A percentile compares a stretch with the other conserved stretches of the same genome.
Evolutionary conservation across 2,888 invertebrate species (phyloP).

Genomic region (Nebria salina): DNA sequence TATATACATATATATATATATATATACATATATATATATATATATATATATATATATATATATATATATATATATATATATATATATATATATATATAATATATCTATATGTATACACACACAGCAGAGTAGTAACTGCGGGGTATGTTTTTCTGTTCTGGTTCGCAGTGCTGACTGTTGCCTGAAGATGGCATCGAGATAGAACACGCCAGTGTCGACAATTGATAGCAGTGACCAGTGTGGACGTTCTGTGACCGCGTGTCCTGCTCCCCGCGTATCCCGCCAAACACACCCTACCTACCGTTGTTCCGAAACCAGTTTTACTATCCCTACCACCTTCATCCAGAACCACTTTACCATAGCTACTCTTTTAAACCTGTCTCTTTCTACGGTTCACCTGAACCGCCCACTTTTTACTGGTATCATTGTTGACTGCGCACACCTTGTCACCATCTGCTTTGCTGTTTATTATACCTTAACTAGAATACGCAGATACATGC

Average conservation of each 20-base stretch:
- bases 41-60: too few relatives aligned
- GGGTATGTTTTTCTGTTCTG: constrained; percentile 62
- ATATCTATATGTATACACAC: neutral
- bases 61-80: too few relatives aligned
- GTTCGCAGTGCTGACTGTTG: constrained; percentile 63
- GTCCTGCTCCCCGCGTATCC: neutral
- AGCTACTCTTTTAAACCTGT: neutral
- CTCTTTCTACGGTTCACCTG: neutral
- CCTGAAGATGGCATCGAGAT: constrained; percentile 65
- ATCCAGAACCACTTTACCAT: neutral
- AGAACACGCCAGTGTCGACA: constrained; percentile 62
- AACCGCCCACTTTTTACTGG: neutral
- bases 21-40: too few relatives aligned
- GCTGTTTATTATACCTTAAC: neutral
- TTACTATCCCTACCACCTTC: neutral
- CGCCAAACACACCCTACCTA: neutral
- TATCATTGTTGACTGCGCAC: neutral
- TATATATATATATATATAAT: too few relatives aligned
- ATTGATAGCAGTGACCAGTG: constrained; percentile 54
- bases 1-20: too few relatives aligned
- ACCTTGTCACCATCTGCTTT: constrained; percentile 1
- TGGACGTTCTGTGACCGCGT: constrained; percentile 5
- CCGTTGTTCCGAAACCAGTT: neutral
- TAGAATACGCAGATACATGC: neutral
- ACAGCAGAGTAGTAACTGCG: neutral